phyloP scores from a whole-genome alignment of 2,888 invertebrate genomes.

The Agrochola litura region DNA sequence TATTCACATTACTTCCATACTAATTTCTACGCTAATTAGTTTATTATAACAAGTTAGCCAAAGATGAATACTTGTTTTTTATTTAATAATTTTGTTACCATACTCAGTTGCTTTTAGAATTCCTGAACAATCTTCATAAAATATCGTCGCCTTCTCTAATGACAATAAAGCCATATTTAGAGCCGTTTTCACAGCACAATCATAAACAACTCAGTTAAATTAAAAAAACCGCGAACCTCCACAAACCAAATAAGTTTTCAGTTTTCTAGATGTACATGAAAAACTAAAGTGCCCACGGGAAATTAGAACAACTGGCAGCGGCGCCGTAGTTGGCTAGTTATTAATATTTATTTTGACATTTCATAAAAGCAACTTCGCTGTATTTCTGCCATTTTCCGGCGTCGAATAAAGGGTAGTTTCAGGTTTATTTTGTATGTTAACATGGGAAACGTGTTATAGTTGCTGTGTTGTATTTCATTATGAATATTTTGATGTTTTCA shows the following conservation, averaged over 20 bases:
- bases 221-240: conserved; percentile 12
- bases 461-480: not conserved
- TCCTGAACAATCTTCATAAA: not conserved
- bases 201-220: conserved; percentile 32
- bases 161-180: not conserved
- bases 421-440: conserved; percentile 10
- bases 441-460: conserved; percentile 2
- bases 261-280: conserved; percentile 35
- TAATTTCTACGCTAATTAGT: conserved; percentile 13
- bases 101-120: not conserved
- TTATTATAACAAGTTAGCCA: conserved; percentile 10
- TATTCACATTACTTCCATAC: conserved; percentile 19
- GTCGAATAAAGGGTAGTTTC: conserved; percentile 20
- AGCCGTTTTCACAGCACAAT: not conserved
- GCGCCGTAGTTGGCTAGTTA: conserved; percentile 32
- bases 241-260: not conserved
- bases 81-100: not conserved
- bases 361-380: conserved; percentile 40
- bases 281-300: conserved; percentile 59
- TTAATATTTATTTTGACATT: conserved; percentile 60
- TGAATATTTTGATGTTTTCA: conserved; percentile 10
- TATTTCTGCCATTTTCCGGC: conserved; percentile 33
- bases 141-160: not conserved
- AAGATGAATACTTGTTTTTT: not conserved
- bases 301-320: conserved; percentile 53